A percentile compares a stretch with the other conserved stretches of the same genome.
Conservation (phyloP, 1,140 invertebrate genomes). For the Drosophila nigrodunni region DNA sequence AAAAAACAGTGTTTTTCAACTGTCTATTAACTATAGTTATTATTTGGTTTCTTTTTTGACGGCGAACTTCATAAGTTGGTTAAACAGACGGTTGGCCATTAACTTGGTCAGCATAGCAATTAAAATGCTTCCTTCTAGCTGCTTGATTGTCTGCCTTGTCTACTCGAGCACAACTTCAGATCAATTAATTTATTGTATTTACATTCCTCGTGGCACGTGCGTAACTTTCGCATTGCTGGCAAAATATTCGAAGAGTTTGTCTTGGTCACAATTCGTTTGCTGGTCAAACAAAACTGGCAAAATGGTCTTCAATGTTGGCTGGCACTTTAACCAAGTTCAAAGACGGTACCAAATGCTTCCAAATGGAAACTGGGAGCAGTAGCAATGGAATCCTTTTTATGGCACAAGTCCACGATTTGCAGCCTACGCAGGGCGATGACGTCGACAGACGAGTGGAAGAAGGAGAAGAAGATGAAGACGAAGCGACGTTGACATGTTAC, state of each 20-base stretch:
- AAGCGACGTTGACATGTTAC: conserved; percentile 69
- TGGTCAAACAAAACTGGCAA: conserved; percentile 51
- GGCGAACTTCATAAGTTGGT: conserved; percentile 17
- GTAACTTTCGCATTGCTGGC: conserved; percentile 57
- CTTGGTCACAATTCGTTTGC: conserved; percentile 24
- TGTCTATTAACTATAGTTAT: background rate
- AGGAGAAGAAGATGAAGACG: background rate
- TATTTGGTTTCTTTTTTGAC: background rate
- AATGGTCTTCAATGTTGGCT: conserved; percentile 45
- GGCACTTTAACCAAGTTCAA: conserved; percentile 61
- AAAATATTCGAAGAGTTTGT: conserved; percentile 28
- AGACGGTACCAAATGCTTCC: conserved; percentile 39
- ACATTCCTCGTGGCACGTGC: conserved; percentile 47
- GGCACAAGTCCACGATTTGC: conserved; percentile 21
- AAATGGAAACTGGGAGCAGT: conserved; percentile 18
- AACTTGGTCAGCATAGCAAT: conserved; percentile 20
- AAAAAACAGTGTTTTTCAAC: too few species aligned
- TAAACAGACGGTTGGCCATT: conserved; percentile 1
- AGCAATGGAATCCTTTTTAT: conserved; percentile 51
- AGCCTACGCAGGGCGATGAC: conserved; percentile 35
- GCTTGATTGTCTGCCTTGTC: conserved; percentile 35
- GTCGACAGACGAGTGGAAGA: background rate
- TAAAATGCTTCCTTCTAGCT: conserved; percentile 26
- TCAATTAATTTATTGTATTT: conserved; percentile 56
- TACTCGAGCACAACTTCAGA: conserved; percentile 34